phyloP scores from a whole-genome alignment of 2,888 invertebrate genomes.

The Nemotelus nigrinus region DNA sequence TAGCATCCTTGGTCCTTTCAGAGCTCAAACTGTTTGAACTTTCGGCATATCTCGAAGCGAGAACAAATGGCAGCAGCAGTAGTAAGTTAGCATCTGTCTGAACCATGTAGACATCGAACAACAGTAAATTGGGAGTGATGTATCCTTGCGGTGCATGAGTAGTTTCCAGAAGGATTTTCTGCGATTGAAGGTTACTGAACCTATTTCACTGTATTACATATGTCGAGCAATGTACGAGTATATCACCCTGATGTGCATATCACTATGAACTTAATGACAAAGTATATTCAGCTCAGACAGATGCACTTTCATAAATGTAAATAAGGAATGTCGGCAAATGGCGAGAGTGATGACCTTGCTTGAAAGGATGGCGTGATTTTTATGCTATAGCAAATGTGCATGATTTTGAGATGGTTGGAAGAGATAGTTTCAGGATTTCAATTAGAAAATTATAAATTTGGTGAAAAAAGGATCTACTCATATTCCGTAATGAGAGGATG shows the following conservation, averaged over 20 bases:
- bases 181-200: constrained; percentile 8
- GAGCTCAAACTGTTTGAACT: not conserved
- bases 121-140: not conserved
- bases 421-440: too few species aligned
- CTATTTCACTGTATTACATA: not conserved
- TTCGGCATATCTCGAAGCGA: not conserved
- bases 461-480: too few species aligned
- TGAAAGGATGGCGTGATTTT: too few species aligned
- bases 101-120: not conserved
- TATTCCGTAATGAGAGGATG: too few species aligned
- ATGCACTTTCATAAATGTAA: not conserved
- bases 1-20: not conserved
- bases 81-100: constrained; percentile 1
- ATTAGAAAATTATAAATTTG: too few species aligned
- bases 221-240: not conserved
- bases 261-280: not conserved
- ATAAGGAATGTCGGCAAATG: not conserved
- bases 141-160: not conserved
- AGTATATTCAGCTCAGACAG: not conserved
- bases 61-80: not conserved
- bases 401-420: too few species aligned
- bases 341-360: too few species aligned
- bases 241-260: too few species aligned
- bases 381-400: too few species aligned
- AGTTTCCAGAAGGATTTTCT: not conserved